Percentiles rank a stretch among this genome's conserved stretches.
These are phyloP conservation scores for Patella caerulea DNA, from an alignment of 2,888 invertebrate species.

Conservation along the genomic window DNA sequence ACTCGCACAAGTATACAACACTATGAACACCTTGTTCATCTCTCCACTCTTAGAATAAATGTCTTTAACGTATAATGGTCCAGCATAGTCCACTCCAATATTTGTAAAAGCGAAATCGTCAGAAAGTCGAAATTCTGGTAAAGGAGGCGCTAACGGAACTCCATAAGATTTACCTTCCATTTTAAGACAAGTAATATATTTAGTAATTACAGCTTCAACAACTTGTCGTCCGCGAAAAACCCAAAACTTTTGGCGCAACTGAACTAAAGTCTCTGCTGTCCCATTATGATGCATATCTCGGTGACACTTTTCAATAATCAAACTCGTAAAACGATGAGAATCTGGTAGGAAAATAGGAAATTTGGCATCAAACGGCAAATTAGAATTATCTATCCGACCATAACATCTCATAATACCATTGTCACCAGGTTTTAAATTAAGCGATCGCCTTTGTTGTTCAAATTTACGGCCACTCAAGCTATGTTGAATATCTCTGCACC, in stretches of 20 bases:
- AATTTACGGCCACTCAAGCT: too few relatives aligned
- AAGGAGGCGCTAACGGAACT: not conserved
- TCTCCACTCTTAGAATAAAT: not conserved
- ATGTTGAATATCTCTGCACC: not conserved
- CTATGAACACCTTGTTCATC: not conserved
- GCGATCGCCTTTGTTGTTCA: not conserved
- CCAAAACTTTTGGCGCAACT: not conserved
- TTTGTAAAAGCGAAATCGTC: not conserved
- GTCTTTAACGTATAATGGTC: not conserved
- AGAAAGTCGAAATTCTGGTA: not conserved
- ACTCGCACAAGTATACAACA: not conserved
- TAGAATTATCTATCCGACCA: not conserved
- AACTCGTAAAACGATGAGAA: not conserved
- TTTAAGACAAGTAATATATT: not conserved
- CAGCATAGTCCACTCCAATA: not conserved
- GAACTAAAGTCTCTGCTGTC: not conserved
- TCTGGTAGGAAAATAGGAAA: not conserved
- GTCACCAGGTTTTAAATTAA: not conserved
- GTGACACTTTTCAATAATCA: not conserved
- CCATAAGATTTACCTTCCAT: not conserved
- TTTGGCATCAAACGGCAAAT: not conserved
- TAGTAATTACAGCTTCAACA: not conserved
- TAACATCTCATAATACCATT: not conserved
- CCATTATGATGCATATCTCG: not conserved
- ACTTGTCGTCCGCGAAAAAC: not conserved